phyloP scores from a whole-genome alignment of 1,140 invertebrate species.

The Pachyrhynchus sulphureomaculatus region DNA sequence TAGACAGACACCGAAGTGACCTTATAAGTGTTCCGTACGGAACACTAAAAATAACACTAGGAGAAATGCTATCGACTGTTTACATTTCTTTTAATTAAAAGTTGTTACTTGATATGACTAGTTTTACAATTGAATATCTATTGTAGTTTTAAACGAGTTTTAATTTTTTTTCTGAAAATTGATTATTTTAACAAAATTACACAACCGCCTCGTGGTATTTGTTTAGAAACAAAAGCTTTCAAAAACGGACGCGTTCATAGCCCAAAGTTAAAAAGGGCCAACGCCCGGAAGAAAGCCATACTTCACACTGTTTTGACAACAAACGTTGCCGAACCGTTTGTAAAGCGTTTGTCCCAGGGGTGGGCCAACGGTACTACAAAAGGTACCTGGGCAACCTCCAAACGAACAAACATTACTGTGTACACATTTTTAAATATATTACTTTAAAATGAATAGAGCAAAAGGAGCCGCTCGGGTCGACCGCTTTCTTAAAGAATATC shows the following conservation, averaged over 20 bases:
- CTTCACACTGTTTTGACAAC: constrained; percentile 39
- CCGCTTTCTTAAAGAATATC: constrained; percentile 17
- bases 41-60: no score
- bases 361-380: constrained; percentile 35
- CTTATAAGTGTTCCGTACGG: no score
- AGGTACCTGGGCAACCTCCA: constrained; percentile 35
- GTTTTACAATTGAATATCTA: no score
- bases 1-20: no score
- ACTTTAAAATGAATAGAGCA: constrained; percentile 40
- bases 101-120: no score
- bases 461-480: constrained; percentile 40
- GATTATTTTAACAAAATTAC: no score
- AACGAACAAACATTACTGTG: constrained; percentile 43
- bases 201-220: no score
- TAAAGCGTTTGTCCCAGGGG: constrained; percentile 36
- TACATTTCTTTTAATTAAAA: no score
- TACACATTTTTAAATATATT: constrained; percentile 47
- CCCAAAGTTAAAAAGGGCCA: background rate
- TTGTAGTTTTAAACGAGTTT: no score
- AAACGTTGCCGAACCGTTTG: constrained; percentile 40
- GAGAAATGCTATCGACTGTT: no score
- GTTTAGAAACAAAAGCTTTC: no score
- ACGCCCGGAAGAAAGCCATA: constrained; percentile 38
- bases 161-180: no score
- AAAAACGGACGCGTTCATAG: background rate